A percentile compares a stretch with the other conserved stretches of the same genome.
These are phyloP conservation scores for Xestia xanthographa DNA, from an alignment of 2,888 invertebrate genomes.

Conservation along the genomic window DNA sequence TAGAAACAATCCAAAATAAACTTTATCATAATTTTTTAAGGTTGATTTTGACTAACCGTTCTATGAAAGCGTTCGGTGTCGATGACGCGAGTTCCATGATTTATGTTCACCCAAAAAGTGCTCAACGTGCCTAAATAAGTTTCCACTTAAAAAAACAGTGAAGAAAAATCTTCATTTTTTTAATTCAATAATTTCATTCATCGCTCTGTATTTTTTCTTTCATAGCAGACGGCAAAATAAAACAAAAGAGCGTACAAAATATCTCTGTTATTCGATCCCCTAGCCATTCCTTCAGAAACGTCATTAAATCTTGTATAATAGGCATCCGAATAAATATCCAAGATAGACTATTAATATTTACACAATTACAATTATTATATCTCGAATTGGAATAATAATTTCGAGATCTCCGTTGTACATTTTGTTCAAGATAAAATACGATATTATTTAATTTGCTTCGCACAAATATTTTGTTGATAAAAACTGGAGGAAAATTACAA, in stretches of 20 bases:
- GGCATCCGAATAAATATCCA: slow-evolving; percentile 45
- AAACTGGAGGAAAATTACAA: slow-evolving; percentile 1
- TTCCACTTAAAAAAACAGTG: background rate
- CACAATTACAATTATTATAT: slow-evolving; percentile 56
- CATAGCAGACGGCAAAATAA: slow-evolving; percentile 6
- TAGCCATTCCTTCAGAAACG: slow-evolving; percentile 19
- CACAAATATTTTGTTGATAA: slow-evolving; percentile 26
- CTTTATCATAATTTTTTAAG: no score
- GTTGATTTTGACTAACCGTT: no score
- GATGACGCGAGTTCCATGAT: no score
- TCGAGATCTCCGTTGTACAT: slow-evolving; percentile 21
- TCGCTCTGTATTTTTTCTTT: background rate
- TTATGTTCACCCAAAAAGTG: no score
- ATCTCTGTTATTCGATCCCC: slow-evolving; percentile 23
- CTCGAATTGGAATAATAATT: slow-evolving; percentile 43
- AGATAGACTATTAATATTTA: slow-evolving; percentile 58
- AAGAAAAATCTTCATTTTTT: background rate
- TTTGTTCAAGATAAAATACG: slow-evolving; percentile 36
- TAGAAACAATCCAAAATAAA: no score
- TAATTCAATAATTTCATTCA: background rate
- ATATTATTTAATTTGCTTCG: slow-evolving; percentile 32
- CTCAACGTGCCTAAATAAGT: no score
- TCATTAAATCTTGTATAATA: slow-evolving; percentile 47
- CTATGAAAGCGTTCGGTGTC: no score
- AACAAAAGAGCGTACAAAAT: slow-evolving; percentile 19